Percentiles rank a stretch among this genome's conserved stretches.
phyloP scores from a whole-genome alignment of 2,113 vertebrate species.

The Odocoileus virginianus region DNA sequence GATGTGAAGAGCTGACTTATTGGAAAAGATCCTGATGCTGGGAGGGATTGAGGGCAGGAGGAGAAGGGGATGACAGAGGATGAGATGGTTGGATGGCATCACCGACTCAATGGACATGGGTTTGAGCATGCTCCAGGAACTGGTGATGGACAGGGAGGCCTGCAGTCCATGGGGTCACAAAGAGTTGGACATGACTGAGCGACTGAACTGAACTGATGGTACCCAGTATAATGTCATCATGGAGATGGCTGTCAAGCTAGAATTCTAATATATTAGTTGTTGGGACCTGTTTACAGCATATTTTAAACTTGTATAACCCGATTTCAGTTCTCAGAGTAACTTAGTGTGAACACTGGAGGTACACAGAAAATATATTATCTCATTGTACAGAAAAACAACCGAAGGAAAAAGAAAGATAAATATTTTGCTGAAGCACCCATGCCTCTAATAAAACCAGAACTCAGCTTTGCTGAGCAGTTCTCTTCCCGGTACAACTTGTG shows the following conservation, averaged over 20 bases:
- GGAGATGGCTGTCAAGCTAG: neutral
- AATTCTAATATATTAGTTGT: neutral
- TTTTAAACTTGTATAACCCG: neutral
- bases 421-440: neutral
- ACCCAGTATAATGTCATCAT: neutral
- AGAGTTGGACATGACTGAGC: neutral
- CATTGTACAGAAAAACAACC: neutral
- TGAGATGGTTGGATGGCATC: neutral
- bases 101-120: neutral
- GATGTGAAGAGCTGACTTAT: too few species aligned
- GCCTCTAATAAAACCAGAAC: neutral
- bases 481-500: neutral
- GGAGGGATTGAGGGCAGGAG: too few species aligned
- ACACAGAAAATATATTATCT: neutral
- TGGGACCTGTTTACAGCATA: neutral
- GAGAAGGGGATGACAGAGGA: neutral
- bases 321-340: neutral
- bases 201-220: neutral
- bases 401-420: neutral
- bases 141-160: neutral
- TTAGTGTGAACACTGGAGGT: neutral
- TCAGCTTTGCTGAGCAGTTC: neutral
- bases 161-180: neutral
- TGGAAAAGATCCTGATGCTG: too few species aligned
- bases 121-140: fast-evolving